Percentiles rank a stretch among this genome's conserved stretches.
Conservation (phyloP, 2,888 invertebrate species). For the Mimas tiliae region DNA sequence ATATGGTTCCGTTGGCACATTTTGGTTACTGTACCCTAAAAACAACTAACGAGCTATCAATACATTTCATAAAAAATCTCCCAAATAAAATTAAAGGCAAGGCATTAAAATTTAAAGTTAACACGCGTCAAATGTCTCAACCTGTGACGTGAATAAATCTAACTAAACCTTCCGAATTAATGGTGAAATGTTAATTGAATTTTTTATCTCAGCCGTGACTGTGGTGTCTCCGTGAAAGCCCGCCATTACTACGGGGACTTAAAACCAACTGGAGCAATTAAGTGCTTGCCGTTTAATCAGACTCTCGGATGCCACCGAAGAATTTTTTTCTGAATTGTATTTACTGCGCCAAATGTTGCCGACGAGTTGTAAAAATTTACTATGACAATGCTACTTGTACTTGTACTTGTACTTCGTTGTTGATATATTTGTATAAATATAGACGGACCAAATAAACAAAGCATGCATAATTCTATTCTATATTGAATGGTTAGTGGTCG, state of each 20-base stretch:
- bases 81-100: too few relatives aligned
- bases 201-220: conserved; percentile 51
- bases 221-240: conserved; percentile 38
- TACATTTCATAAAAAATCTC: too few relatives aligned
- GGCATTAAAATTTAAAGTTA: neutral
- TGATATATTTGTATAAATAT: too few relatives aligned
- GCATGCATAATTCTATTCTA: too few relatives aligned
- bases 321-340: conserved; percentile 35
- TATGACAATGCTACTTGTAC: neutral
- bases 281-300: conserved; percentile 45
- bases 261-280: conserved; percentile 46
- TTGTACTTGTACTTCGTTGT: neutral
- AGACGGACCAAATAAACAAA: too few relatives aligned
- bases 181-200: conserved; percentile 50
- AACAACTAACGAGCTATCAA: too few relatives aligned
- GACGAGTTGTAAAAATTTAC: conserved; percentile 11
- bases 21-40: too few relatives aligned
- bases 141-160: conserved; percentile 32
- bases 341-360: conserved; percentile 27
- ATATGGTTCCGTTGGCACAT: too few relatives aligned
- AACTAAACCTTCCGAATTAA: conserved; percentile 39
- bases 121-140: conserved; percentile 24
- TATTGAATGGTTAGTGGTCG: too few relatives aligned
- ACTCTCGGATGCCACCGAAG: conserved; percentile 34
- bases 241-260: conserved; percentile 36